Evolutionary conservation across 2,888 invertebrate species (phyloP).

Genomic region (Rhimphoctona megacephalus): DNA sequence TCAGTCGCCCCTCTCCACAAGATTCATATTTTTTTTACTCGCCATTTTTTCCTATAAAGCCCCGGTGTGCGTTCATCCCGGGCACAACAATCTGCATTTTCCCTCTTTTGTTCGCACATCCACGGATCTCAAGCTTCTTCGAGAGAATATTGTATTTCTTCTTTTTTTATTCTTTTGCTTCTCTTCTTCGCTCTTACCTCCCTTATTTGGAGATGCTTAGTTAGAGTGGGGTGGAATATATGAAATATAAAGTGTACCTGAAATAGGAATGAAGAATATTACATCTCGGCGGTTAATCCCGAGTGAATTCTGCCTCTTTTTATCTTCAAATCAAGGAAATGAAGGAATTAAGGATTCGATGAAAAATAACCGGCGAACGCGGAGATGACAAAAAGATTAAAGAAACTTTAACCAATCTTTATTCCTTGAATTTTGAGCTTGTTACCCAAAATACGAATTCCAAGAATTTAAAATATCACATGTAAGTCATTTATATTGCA

Average conservation of each 20-base stretch:
- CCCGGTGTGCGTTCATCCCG: constrained; percentile 58
- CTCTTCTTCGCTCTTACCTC: not conserved
- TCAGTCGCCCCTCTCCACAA: constrained; percentile 33
- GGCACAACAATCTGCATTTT: constrained; percentile 65
- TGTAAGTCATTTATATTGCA: no score
- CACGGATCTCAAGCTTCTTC: constrained; percentile 48
- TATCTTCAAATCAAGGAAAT: constrained; percentile 14
- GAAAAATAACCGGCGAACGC: not conserved
- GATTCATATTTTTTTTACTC: constrained; percentile 19
- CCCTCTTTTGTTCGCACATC: constrained; percentile 58
- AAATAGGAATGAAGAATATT: constrained; percentile 26
- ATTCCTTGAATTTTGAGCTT: not conserved
- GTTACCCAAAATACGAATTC: not conserved
- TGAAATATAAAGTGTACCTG: constrained; percentile 34
- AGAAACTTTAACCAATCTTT: not conserved
- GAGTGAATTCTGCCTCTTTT: constrained; percentile 20
- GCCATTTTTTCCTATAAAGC: constrained; percentile 57
- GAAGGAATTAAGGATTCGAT: constrained; percentile 1
- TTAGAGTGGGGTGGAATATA: constrained; percentile 25
- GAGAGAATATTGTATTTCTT: constrained; percentile 52
- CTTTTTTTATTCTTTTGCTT: constrained; percentile 11
- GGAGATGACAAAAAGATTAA: not conserved
- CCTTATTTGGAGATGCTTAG: constrained; percentile 20
- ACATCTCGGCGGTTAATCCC: constrained; percentile 32
- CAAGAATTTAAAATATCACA: not conserved